Conservation (phyloP, 2,797 vertebrate genomes). For the Enteromius argenteus region DNA sequence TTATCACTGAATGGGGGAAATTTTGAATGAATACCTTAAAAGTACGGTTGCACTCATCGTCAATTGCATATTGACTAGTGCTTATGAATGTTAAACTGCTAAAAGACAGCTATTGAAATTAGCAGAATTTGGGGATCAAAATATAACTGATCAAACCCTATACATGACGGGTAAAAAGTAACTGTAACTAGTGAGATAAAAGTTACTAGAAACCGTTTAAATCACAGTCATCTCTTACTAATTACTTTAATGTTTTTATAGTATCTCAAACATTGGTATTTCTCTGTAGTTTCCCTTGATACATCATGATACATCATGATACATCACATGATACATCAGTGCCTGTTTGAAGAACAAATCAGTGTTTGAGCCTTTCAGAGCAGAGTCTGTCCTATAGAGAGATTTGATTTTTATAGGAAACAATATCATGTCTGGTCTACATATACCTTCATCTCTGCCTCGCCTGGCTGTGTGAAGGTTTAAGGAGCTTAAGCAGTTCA, state of each 20-base stretch:
- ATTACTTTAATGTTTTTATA: neutral
- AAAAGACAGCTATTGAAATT: neutral
- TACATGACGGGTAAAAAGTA: neutral
- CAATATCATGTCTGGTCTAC: neutral
- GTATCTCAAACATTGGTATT: neutral
- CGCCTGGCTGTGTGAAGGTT: neutral
- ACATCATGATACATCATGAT: too few relatives aligned
- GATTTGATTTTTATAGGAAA: neutral
- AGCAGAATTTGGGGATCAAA: neutral
- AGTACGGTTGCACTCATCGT: neutral
- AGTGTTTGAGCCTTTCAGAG: too few relatives aligned
- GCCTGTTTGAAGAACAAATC: neutral
- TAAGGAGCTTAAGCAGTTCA: slow-evolving; percentile 41
- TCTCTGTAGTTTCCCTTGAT: neutral
- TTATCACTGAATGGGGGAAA: neutral
- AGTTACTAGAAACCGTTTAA: neutral
- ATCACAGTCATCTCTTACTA: neutral
- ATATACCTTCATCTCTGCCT: neutral
- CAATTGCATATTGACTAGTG: neutral
- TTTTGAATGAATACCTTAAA: neutral
- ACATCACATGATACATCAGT: neutral
- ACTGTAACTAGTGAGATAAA: neutral
- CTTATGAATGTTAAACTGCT: neutral
- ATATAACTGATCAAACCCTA: neutral
- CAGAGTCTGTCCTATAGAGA: neutral